These are phyloP conservation scores for Tetrapedia diversipes DNA, from an alignment of 2,888 invertebrate genomes.

Conservation along the genomic window DNA sequence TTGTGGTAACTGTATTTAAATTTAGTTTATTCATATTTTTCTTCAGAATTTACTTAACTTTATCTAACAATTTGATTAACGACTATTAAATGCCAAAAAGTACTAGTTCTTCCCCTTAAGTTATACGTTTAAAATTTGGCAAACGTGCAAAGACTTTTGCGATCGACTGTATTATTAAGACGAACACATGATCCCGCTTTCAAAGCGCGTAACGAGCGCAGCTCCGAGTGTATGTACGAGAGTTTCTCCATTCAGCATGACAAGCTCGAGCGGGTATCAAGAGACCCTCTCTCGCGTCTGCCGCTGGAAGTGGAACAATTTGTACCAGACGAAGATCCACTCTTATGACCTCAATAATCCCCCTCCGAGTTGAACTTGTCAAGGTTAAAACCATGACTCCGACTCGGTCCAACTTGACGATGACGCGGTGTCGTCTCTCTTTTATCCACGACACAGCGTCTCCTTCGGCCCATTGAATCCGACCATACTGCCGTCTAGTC, in stretches of 20 bases:
- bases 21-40: no score
- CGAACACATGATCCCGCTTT: neutral
- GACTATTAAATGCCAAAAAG: no score
- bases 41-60: no score
- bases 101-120: no score
- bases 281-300: slow-evolving; percentile 44
- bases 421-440: neutral
- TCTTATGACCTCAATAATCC: slow-evolving; percentile 64
- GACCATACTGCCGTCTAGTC: slow-evolving; percentile 32
- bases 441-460: neutral
- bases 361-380: slow-evolving; percentile 50
- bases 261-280: slow-evolving; percentile 41
- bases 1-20: no score
- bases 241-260: slow-evolving; percentile 35
- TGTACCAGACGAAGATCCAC: slow-evolving; percentile 63
- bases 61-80: no score
- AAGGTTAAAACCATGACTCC: slow-evolving; percentile 58
- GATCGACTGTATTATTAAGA: neutral
- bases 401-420: slow-evolving; percentile 14
- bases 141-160: no score
- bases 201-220: slow-evolving; percentile 25
- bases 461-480: slow-evolving; percentile 34
- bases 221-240: slow-evolving; percentile 29
- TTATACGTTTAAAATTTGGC: no score
- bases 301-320: slow-evolving; percentile 58